Base-by-base conservation (phyloP, 2,797 vertebrate species). In the Pyrocephalus nanus region DNA sequence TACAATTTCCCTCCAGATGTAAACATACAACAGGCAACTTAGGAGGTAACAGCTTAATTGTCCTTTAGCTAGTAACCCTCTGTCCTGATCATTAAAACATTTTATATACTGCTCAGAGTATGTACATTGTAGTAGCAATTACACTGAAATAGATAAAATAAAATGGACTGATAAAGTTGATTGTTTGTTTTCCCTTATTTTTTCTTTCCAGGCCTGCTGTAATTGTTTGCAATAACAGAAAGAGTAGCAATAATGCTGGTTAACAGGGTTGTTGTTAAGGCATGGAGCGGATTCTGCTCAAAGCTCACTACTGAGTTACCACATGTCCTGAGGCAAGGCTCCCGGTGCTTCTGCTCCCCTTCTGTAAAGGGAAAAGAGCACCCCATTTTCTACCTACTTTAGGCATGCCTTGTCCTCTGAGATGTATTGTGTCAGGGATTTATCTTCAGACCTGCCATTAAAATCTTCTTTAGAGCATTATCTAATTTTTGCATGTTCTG, bases 131-230 rank as follows among this genome's bases (percentile, higher is more conserved):
- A 84, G 62, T 42, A 86, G 79, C 58, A 92, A 78, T 86, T 96
- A 84, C 38, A 86, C 17, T 38, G 69, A 77, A 80, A 94, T 17
- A 94, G 89, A 95, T 94, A 95, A 95, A 95, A 88, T 88, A 94
- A 94, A 94, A 87, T 29, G 89, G 79, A 80, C 82, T 92, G 92
- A 95, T 91, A 94, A 94, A 91, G 38, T 43, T 50, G 50, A 53
- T 67, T 88, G 64, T n/a, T 92, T 77, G 32, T 54, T 92, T 92
- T 83, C 26, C 36, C 40, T 86, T 80, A 25, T 12, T 83, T 96
- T 96, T 96, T 94, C 61, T 77, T 93, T 80, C 88, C 86, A 93
- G 90, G 73, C 67, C 38, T 55, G 54, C 61, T 45, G 17, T 83
- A 93, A 90, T 27, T 54, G 65, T 95, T 92, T 61, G 38, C 48